phyloP scores from a whole-genome alignment of 2,797 vertebrate species.

The Clarias pachynema region DNA sequence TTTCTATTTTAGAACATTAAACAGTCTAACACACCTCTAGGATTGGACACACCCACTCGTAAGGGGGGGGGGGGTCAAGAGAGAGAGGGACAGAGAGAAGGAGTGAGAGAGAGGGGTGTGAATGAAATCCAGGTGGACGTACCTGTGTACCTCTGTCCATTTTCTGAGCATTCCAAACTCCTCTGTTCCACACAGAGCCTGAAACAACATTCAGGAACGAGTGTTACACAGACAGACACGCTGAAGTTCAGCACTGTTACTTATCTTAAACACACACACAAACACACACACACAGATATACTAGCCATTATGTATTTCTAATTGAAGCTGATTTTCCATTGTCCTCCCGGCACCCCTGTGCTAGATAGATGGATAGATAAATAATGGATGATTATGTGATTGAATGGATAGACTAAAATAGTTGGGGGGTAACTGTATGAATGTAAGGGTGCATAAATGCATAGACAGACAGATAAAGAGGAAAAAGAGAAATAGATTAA shows the following conservation, averaged over 20 bases:
- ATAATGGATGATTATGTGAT: not conserved
- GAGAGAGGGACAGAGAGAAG: not conserved
- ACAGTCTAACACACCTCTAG: not conserved
- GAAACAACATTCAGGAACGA: not conserved
- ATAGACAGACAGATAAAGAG: not conserved
- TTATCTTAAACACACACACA: not conserved
- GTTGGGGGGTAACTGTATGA: not conserved
- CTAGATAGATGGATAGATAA: not conserved
- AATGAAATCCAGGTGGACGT: not conserved
- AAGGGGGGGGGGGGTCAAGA: not conserved
- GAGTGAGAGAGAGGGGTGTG: not conserved
- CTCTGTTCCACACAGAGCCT: constrained; percentile 36
- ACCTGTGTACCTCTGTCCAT: constrained; percentile 61
- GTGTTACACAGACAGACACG: not conserved
- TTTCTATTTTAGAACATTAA: not conserved
- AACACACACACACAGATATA: not conserved
- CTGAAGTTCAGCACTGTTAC: not conserved
- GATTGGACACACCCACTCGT: not conserved
- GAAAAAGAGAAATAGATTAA: not conserved
- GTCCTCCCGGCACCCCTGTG: no score
- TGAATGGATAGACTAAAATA: not conserved
- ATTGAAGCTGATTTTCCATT: no score
- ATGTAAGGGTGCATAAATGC: not conserved
- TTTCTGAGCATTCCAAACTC: constrained; percentile 52
- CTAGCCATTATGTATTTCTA: no score